Conservation (phyloP, 2,888 invertebrate genomes). For the Buathra laborator region DNA sequence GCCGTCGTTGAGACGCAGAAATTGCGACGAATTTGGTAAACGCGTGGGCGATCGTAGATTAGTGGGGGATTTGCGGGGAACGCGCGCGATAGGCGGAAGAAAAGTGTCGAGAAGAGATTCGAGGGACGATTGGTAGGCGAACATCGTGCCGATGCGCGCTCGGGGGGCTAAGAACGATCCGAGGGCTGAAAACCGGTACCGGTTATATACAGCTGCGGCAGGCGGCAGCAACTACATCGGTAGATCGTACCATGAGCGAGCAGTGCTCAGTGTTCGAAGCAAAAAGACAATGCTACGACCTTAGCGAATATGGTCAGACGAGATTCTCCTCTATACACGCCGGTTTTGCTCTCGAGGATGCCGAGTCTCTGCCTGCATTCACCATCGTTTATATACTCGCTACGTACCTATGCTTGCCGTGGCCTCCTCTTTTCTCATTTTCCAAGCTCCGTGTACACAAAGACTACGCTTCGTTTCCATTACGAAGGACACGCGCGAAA, state of each 20-base stretch:
- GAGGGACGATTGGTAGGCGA: constrained; percentile 33
- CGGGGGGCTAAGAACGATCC: constrained; percentile 29
- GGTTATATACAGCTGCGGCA: constrained; percentile 71
- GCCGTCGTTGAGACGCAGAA: not conserved
- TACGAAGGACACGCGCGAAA: constrained; percentile 38
- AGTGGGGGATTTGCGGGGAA: not conserved
- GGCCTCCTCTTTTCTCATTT: constrained; percentile 28
- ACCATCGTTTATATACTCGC: not conserved
- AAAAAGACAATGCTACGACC: constrained; percentile 80
- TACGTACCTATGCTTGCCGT: constrained; percentile 1
- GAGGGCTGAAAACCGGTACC: constrained; percentile 69
- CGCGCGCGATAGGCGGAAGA: not conserved
- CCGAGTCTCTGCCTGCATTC: constrained; percentile 14
- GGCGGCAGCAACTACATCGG: constrained; percentile 1
- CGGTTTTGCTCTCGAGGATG: constrained; percentile 73
- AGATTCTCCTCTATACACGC: constrained; percentile 73
- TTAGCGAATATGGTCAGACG: constrained; percentile 82
- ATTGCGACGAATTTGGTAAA: not conserved
- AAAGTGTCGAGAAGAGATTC: not conserved
- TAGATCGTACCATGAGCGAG: not conserved
- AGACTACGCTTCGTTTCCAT: not conserved
- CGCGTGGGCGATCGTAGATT: not conserved
- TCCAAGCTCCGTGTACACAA: constrained; percentile 25
- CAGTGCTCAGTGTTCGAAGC: constrained; percentile 28
- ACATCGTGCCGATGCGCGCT: not conserved